These are phyloP conservation scores for Sarcophaga subvicina DNA, from an alignment of 2,888 invertebrate genomes.

Conservation along the genomic window DNA sequence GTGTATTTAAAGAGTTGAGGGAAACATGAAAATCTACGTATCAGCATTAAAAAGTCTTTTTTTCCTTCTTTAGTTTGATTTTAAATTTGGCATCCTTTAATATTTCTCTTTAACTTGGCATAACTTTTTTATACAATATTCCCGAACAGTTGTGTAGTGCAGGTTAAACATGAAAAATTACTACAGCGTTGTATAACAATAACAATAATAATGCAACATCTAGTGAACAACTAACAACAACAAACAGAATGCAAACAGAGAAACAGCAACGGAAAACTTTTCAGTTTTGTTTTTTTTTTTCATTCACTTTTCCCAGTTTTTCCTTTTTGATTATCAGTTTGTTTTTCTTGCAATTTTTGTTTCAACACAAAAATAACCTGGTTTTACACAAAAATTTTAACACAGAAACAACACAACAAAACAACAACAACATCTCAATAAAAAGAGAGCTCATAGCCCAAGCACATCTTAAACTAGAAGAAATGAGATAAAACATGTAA, in stretches of 20 bases:
- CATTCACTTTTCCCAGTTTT: background rate
- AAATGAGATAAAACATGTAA: background rate
- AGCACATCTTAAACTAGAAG: background rate
- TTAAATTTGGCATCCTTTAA: too few relatives aligned
- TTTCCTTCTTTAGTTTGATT: too few relatives aligned
- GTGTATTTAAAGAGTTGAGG: too few relatives aligned
- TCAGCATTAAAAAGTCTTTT: too few relatives aligned
- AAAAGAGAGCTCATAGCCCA: background rate
- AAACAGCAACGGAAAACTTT: background rate
- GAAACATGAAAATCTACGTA: too few relatives aligned
- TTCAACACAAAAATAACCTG: conserved; percentile 20
- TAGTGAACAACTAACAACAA: background rate
- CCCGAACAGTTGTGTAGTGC: background rate
- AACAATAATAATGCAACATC: background rate
- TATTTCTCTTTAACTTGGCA: too few relatives aligned
- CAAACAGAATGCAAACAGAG: background rate
- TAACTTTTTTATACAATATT: too few relatives aligned
- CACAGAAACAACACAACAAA: background rate
- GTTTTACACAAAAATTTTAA: conserved; percentile 22
- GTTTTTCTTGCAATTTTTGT: background rate
- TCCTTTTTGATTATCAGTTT: background rate
- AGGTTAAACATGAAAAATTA: background rate
- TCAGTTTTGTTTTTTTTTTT: background rate
- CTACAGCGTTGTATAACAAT: background rate
- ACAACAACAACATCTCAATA: background rate